These are phyloP conservation scores for Pristiophorus japonicus DNA, from an alignment of 2,113 vertebrate genomes.

Conservation along the genomic window DNA sequence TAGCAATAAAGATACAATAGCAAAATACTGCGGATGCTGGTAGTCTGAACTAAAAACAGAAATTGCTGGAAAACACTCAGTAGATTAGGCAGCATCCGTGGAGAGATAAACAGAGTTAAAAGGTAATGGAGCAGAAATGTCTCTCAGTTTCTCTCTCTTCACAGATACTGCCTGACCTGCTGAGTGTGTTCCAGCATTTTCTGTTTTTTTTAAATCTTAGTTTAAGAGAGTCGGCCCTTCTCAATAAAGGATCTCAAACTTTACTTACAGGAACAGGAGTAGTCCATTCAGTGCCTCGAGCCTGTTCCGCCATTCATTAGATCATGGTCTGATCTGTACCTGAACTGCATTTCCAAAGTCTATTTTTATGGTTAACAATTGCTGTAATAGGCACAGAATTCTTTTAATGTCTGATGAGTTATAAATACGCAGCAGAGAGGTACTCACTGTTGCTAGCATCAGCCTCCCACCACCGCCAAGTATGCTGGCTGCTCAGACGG, in stretches of 20 bases:
- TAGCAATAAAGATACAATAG: neutral
- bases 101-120: neutral
- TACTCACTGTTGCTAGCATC: neutral
- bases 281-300: neutral
- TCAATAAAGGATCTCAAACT: neutral
- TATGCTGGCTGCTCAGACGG: neutral
- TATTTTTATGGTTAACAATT: neutral
- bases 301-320: no score
- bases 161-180: neutral
- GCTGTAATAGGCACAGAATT: neutral
- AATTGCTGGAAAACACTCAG: neutral
- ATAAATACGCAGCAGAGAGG: neutral
- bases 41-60: neutral
- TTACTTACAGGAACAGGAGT: neutral
- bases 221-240: neutral
- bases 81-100: neutral
- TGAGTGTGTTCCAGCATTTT: neutral
- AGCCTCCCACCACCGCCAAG: neutral
- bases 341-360: neutral
- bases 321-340: neutral
- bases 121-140: neutral
- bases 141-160: neutral
- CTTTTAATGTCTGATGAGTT: neutral
- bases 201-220: neutral
- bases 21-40: neutral